These are phyloP conservation scores for Lagopus leucura DNA, from an alignment of 2,113 vertebrate species.

Conservation along the genomic window DNA sequence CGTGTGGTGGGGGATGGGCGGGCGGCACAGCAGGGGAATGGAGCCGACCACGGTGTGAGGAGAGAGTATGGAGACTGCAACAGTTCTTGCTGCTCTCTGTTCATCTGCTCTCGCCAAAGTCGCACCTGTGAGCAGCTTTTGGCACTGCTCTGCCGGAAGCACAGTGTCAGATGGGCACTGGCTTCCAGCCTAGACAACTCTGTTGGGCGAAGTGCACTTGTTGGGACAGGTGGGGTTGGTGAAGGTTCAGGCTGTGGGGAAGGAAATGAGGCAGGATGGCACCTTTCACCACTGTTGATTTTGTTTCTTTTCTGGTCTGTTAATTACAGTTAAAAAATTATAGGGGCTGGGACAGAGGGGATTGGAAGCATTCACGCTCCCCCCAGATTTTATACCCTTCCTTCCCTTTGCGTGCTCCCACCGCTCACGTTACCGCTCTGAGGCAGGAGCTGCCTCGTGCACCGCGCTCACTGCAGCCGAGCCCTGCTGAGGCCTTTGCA, in stretches of 20 bases:
- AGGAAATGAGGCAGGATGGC: background rate
- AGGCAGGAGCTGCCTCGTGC: background rate
- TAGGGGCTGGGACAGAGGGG: rapidly evolving
- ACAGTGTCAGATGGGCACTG: background rate
- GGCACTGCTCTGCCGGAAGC: no score
- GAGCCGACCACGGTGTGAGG: rapidly evolving
- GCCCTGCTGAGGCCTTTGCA: conserved; percentile 28
- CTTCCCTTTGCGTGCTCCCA: background rate
- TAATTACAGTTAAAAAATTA: background rate
- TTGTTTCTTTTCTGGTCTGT: background rate
- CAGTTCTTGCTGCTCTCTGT: rapidly evolving
- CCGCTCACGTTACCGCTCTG: background rate
- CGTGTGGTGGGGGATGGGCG: background rate
- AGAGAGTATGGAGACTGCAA: background rate
- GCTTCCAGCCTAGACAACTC: background rate
- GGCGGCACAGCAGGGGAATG: rapidly evolving
- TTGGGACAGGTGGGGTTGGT: background rate
- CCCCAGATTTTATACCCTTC: background rate
- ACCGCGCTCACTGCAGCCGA: background rate
- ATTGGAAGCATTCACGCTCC: background rate
- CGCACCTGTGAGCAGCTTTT: background rate
- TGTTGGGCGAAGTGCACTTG: background rate
- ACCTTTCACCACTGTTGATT: background rate
- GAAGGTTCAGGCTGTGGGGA: rapidly evolving
- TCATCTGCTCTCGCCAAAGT: background rate